A percentile compares a stretch with the other conserved stretches of the same genome.
Evolutionary conservation across 1,140 invertebrate genomes (phyloP).

Genomic region (Drosophila sturtevanti): DNA sequence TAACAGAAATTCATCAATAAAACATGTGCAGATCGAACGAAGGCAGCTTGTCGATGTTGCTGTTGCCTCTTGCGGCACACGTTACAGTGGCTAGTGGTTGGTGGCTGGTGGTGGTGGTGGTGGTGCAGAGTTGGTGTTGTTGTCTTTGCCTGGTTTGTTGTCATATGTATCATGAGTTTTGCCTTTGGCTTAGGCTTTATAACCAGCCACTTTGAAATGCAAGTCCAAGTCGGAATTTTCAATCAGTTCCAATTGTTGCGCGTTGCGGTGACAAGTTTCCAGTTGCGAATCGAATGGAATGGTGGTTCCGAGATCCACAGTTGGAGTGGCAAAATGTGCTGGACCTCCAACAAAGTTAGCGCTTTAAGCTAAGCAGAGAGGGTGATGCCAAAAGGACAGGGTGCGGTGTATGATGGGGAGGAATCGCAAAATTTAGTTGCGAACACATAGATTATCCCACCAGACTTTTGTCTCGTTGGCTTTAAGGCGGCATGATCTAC

Average conservation of each 20-base stretch:
- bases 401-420: background rate
- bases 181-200: constrained; percentile 60
- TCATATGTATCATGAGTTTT: constrained; percentile 75
- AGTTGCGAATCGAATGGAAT: constrained; percentile 5
- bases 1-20: constrained; percentile 82
- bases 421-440: constrained; percentile 73
- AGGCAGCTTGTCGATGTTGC: constrained; percentile 12
- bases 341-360: constrained; percentile 74
- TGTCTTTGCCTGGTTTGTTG: constrained; percentile 61
- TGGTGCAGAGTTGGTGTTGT: constrained; percentile 43
- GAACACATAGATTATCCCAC: constrained; percentile 77
- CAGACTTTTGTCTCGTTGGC: constrained; percentile 31
- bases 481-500: constrained; percentile 72
- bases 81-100: background rate
- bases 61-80: constrained; percentile 17
- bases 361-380: constrained; percentile 46
- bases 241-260: constrained; percentile 80
- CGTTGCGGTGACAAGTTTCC: constrained; percentile 70
- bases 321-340: constrained; percentile 67
- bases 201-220: constrained; percentile 68
- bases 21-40: constrained; percentile 67
- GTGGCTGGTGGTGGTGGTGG: background rate
- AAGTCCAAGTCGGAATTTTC: constrained; percentile 69
- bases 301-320: constrained; percentile 9
- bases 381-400: background rate